These are phyloP conservation scores for Rallus limicola DNA, from an alignment of 2,113 vertebrate genomes.

Conservation along the genomic window DNA sequence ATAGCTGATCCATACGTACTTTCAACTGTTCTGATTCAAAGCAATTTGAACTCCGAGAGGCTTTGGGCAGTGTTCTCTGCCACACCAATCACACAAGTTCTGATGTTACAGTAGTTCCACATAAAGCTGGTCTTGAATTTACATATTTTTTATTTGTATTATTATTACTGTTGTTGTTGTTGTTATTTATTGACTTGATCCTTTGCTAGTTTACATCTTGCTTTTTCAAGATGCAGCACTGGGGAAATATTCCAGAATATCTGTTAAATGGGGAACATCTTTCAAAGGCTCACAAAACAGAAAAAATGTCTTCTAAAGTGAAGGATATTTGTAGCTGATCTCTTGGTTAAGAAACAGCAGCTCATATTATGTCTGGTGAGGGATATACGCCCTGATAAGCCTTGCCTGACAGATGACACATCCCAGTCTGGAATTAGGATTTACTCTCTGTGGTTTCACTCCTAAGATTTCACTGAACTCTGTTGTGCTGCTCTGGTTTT, in stretches of 20 bases:
- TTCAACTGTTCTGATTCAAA: background rate
- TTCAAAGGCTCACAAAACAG: background rate
- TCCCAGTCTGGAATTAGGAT: background rate
- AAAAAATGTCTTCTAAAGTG: background rate
- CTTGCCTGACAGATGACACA: background rate
- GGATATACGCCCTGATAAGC: background rate
- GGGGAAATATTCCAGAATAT: background rate
- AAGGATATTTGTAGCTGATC: background rate
- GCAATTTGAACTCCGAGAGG: background rate
- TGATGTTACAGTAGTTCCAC: background rate
- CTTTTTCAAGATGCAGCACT: background rate
- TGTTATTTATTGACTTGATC: background rate
- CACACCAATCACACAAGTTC: background rate
- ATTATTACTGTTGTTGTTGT: background rate
- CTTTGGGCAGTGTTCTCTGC: constrained; percentile 16
- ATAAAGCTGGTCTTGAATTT: background rate
- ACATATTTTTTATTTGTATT: background rate
- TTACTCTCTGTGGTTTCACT: background rate
- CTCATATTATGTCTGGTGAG: background rate
- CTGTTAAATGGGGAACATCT: background rate
- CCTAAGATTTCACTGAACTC: background rate
- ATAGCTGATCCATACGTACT: background rate
- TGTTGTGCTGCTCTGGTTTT: background rate
- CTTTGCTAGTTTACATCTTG: background rate
- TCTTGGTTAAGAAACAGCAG: background rate